phyloP scores from a whole-genome alignment of 2,888 invertebrate species.

The Sesia bembeciformis region DNA sequence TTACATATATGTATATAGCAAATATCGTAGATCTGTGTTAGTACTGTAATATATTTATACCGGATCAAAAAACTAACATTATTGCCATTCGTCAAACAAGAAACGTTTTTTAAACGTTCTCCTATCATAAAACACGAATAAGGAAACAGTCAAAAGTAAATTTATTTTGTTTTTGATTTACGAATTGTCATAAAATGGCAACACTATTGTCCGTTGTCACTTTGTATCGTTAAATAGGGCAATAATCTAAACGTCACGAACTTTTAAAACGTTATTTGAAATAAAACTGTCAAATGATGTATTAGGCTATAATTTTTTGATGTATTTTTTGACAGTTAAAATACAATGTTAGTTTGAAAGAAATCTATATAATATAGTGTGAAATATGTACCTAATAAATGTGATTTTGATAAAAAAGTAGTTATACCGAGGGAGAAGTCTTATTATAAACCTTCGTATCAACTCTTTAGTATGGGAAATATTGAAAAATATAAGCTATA shows the following conservation, averaged over 20 bases:
- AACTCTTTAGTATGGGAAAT: no score
- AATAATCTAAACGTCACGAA: conserved; percentile 55
- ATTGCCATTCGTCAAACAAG: no score
- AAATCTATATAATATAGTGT: no score
- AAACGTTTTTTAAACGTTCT: conserved; percentile 21
- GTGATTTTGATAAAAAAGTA: no score
- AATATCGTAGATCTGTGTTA: no score
- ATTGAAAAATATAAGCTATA: no score
- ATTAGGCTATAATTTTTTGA: conserved; percentile 25
- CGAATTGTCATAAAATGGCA: conserved; percentile 44
- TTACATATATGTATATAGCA: no score
- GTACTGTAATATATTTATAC: no score
- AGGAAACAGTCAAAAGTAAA: conserved; percentile 26
- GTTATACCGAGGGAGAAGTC: no score
- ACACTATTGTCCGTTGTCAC: conserved; percentile 54
- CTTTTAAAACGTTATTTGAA: conserved; percentile 42
- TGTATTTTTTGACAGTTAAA: conserved; percentile 1
- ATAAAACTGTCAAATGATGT: conserved; percentile 33
- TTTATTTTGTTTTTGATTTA: conserved; percentile 60
- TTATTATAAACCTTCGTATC: no score
- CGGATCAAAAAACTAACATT: no score
- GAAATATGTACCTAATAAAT: no score
- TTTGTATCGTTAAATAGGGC: conserved; percentile 59
- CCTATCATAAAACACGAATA: conserved; percentile 38
- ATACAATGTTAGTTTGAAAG: not conserved